A percentile compares a stretch with the other conserved stretches of the same genome.
phyloP scores from a whole-genome alignment of 35 echinoderm and acorn worm species.

The Ophioderma brevispina region DNA sequence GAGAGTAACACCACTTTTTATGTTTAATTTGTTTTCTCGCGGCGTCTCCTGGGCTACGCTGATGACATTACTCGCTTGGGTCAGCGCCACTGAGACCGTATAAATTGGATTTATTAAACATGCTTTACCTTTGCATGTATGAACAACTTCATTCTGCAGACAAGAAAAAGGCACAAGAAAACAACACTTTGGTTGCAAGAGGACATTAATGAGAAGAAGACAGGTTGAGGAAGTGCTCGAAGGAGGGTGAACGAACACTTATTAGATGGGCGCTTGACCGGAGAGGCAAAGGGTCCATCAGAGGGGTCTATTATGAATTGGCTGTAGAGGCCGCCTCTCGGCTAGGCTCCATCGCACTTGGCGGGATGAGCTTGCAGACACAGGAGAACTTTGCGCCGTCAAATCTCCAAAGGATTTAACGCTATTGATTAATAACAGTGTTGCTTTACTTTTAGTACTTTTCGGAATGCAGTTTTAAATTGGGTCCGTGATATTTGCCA shows the following conservation, averaged over 20 bases:
- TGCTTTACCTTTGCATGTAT: background rate
- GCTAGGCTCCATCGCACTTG: no score
- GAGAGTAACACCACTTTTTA: background rate
- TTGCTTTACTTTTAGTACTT: no score
- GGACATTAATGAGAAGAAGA: background rate
- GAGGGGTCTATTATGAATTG: no score
- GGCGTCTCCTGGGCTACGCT: background rate
- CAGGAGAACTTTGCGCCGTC: no score
- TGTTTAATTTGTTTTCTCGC: background rate
- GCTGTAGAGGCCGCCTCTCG: no score
- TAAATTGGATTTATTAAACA: slow-evolving; percentile 15
- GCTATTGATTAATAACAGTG: no score
- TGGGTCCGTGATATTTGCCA: no score
- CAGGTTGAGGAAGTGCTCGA: background rate
- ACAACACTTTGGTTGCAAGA: background rate
- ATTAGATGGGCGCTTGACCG: background rate
- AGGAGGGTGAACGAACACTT: background rate
- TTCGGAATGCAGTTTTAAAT: no score
- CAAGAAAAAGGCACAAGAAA: slow-evolving; percentile 2
- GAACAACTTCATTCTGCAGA: background rate
- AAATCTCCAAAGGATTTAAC: no score
- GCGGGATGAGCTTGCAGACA: no score
- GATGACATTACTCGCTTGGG: background rate
- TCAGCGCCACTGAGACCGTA: background rate
- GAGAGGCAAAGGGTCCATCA: background rate